Evolutionary conservation across 2,888 invertebrate species (phyloP).

Genomic region (Spilarctia lutea): DNA sequence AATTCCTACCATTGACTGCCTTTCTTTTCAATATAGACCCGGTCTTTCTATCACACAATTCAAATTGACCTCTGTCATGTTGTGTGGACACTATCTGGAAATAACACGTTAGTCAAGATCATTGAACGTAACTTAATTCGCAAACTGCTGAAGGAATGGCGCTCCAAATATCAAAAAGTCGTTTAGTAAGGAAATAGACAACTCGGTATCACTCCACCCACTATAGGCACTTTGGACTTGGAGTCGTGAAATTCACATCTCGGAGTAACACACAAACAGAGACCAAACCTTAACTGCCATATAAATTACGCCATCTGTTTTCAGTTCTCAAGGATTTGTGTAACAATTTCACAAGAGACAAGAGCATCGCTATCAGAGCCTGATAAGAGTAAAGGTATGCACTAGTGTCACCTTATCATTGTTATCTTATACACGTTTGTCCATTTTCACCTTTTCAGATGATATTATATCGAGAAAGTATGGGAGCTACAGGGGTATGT

Average conservation of each 20-base stretch:
- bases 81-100: not conserved
- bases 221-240: not conserved
- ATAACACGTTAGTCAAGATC: not conserved
- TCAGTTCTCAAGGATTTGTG: not conserved
- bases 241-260: not conserved
- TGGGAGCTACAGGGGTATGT: not conserved
- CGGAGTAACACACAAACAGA: not conserved
- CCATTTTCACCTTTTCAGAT: conserved; percentile 8
- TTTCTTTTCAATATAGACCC: not conserved
- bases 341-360: conserved; percentile 8
- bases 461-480: not conserved
- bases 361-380: conserved; percentile 24
- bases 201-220: not conserved
- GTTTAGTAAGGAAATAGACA: not conserved
- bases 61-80: not conserved
- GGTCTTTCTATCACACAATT: not conserved
- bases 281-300: not conserved
- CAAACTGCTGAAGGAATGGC: not conserved
- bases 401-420: conserved; percentile 32
- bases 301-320: not conserved
- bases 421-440: conserved; percentile 15
- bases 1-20: too few species aligned
- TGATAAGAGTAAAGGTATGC: conserved; percentile 47
- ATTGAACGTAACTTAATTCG: not conserved
- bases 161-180: not conserved